phyloP scores from a whole-genome alignment of 2,113 vertebrate species.

The Elanoides forficatus region DNA sequence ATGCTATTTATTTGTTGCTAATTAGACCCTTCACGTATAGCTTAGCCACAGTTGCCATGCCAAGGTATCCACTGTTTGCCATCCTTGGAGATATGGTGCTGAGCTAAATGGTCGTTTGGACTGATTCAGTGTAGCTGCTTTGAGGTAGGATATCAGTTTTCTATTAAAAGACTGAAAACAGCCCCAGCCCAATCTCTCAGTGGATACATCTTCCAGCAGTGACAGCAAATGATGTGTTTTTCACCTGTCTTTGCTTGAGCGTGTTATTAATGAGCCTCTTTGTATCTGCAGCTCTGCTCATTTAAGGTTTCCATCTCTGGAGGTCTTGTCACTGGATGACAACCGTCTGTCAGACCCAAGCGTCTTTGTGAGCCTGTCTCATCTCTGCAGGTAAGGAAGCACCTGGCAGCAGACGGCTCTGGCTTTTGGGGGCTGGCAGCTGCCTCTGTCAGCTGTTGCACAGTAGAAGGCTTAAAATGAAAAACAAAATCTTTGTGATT shows the following conservation, averaged over 20 bases:
- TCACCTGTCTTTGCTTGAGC: not conserved
- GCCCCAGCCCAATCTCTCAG: fast-evolving
- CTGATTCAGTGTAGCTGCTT: not conserved
- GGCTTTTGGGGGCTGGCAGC: not conserved
- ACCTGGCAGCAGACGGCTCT: not conserved
- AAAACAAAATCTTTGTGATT: not conserved
- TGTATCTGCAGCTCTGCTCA: not conserved
- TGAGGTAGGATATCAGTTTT: not conserved
- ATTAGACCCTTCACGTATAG: fast-evolving
- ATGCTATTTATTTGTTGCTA: not conserved
- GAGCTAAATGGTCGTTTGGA: not conserved
- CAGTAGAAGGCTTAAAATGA: not conserved
- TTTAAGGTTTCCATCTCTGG: slow-evolving; percentile 71
- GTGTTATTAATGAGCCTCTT: not conserved
- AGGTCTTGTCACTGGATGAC: slow-evolving; percentile 83
- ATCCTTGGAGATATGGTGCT: not conserved
- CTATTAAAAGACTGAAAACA: not conserved
- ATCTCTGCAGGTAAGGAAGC: slow-evolving; percentile 73
- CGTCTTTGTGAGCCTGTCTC: slow-evolving; percentile 77
- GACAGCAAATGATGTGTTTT: not conserved
- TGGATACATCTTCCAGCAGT: not conserved
- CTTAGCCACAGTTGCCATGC: not conserved
- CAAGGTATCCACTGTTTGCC: not conserved
- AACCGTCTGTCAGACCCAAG: slow-evolving; percentile 75
- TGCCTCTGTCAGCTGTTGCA: not conserved